phyloP scores from a whole-genome alignment of 2,113 vertebrate genomes.

The Psophia crepitans region DNA sequence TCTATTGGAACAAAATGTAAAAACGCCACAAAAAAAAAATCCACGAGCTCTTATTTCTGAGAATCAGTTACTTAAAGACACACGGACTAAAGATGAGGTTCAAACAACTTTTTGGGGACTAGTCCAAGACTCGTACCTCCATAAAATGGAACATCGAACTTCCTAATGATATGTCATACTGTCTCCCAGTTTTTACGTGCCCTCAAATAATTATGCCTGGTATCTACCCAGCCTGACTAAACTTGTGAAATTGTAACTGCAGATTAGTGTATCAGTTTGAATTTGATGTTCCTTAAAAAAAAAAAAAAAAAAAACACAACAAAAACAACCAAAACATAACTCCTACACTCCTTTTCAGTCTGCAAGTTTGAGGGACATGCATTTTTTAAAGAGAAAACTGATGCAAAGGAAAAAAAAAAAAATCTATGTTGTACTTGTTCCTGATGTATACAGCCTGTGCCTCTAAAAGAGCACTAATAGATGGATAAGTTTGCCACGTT shows the following conservation, averaged over 20 bases:
- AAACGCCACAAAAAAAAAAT: not conserved
- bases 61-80: not conserved
- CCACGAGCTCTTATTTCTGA: not conserved
- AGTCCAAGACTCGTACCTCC: not conserved
- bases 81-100: not conserved
- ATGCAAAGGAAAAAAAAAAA: not conserved
- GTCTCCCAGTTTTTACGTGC: not conserved
- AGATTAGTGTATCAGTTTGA: not conserved
- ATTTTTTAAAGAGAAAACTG: not conserved
- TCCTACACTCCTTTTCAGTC: not conserved
- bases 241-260: not conserved
- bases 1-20: not conserved
- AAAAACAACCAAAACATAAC: fast-evolving
- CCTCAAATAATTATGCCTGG: not conserved
- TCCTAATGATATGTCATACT: not conserved
- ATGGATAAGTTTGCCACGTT: not conserved
- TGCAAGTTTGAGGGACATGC: not conserved
- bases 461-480: not conserved
- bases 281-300: not conserved
- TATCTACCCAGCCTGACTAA: not conserved
- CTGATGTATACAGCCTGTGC: not conserved
- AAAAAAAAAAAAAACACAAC: too few relatives aligned
- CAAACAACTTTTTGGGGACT: not conserved
- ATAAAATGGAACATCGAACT: not conserved
- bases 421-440: not conserved